These are phyloP conservation scores for Smittia aterrima DNA, from an alignment of 2,888 invertebrate species.

Conservation along the genomic window DNA sequence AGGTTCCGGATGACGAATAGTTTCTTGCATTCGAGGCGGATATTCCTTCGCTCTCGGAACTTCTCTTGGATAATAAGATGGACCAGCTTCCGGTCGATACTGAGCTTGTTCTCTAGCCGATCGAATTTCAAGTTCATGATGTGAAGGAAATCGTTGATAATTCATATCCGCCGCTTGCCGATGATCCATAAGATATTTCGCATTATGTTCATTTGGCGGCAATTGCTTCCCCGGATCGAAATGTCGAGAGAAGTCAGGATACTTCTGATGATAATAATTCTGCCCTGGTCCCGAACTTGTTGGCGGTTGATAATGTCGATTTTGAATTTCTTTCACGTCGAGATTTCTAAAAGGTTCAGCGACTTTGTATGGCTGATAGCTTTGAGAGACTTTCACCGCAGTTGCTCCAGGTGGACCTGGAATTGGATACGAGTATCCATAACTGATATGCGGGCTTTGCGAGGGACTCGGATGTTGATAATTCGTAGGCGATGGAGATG, in stretches of 20 bases:
- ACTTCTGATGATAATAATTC: slow-evolving; percentile 23
- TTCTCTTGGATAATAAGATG: no score
- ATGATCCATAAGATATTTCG: not conserved
- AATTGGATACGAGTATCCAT: slow-evolving; percentile 1
- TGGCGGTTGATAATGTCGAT: not conserved
- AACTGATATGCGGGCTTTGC: not conserved
- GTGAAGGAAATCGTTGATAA: not conserved
- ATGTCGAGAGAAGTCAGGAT: slow-evolving; percentile 10
- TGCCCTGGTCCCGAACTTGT: not conserved
- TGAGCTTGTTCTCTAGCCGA: slow-evolving; percentile 6
- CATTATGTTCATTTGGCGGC: not conserved
- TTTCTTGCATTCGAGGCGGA: no score
- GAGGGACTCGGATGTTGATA: not conserved
- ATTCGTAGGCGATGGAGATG: no score
- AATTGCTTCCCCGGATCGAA: slow-evolving; percentile 3
- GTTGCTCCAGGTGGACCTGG: not conserved
- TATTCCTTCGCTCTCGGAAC: no score
- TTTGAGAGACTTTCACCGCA: not conserved
- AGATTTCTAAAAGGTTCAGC: not conserved
- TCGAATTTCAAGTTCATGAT: slow-evolving; percentile 17
- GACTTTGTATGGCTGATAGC: not conserved
- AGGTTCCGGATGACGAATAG: no score
- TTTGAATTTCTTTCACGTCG: not conserved
- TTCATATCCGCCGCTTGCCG: not conserved
- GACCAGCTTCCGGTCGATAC: not conserved